Evolutionary conservation across 2,797 vertebrate genomes (phyloP), one percentile per base, ranked within the genome.

Genomic region (Philypnodon macrostomus): DNA sequence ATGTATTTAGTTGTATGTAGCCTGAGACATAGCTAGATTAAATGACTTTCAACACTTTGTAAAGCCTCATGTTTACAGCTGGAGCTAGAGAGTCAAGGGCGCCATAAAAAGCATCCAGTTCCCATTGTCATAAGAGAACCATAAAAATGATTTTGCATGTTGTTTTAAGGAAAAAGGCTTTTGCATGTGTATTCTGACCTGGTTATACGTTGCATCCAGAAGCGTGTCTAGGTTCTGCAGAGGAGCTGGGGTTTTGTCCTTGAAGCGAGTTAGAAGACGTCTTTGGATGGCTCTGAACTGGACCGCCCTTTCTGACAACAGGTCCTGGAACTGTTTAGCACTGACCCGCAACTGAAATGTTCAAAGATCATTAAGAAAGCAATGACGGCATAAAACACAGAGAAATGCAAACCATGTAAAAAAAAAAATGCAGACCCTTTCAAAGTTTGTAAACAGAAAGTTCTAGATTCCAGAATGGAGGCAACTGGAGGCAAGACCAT

Each of bases 201-300:
- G 95, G 74, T 88, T 92, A 68, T 95, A 96, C 0, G 96, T 98
- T 53, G 93, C 93, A 37, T 98, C 95, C 70, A 99, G 85, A 69
- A 99, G 88, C 0, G 92, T 95, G 79, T 98, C 96, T 64, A 99
- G 89, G 85, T 98, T 96, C 65, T 98, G 95, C 37, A 99, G 90
- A 0, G 96, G 94, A 4, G 93, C 91, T 0, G 96, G 96, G 26
- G 93, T 98, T 84, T 95, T 98, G 80, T 99, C 95, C 74, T 98
- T 98, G 80, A 98, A 97, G 18, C 95, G 91, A 16, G 93, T 95
- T 70, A 98, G 81, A 5, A 99, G 82, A 17, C 95, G 90, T 13
- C 95, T 90, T 61, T 99, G 93, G 69, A 98, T 96, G 75, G 95
- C 95, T 81, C 96, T 87, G 69, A 98, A 99, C 42, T 98, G 96